Evolutionary conservation across 2,888 invertebrate genomes (phyloP), one percentile per base, ranked within the genome.

Genomic region (Cyclophora albipunctata): DNA sequence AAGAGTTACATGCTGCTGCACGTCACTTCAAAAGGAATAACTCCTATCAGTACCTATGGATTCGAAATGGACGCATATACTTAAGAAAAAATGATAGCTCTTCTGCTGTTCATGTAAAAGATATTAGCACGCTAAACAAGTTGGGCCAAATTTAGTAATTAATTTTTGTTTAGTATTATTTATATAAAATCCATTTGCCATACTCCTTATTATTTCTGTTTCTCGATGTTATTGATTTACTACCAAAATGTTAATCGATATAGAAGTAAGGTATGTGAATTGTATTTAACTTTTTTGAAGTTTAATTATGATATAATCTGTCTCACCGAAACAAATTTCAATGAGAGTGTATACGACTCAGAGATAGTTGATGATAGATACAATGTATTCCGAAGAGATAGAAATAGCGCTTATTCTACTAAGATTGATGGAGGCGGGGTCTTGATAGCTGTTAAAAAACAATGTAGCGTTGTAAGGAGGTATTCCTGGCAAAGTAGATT

Each of bases 361-460:
- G 53, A 58, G 44, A 0, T 54, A 5, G 41, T 55, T 44, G 58
- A 58, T 33, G 3, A 2, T 3, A 53, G 55, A 0, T 58, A 55
- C 33, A 48, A 45, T 34, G 35, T 58, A 5, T 53, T 50, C 3
- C 42, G 58, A 34, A 42, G 53, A 34, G 55, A 58, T 37, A 50
- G 55, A 2, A 2, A 40, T 45, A 35, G 41, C 2, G 33, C 52
- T 6, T 34, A 37, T 6, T 7, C 34, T 0, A 45, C 37, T 2
- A 53, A 52, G 42, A 35, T 3, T 3, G 53, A 53, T 0, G 55
- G 56, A 4, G 60, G 58, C 2, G 59, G 59, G 2, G 53, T 59
- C 7, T 7, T 55, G 2, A 40, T 59, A 2, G 59, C 59, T 20
- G 6, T 55, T 2, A 57, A 56, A 45, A 56, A 51, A 7, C 3